A percentile compares a stretch with the other conserved stretches of the same genome.
Evolutionary conservation across 2,888 invertebrate species (phyloP).

Genomic region (Biston betularia): DNA sequence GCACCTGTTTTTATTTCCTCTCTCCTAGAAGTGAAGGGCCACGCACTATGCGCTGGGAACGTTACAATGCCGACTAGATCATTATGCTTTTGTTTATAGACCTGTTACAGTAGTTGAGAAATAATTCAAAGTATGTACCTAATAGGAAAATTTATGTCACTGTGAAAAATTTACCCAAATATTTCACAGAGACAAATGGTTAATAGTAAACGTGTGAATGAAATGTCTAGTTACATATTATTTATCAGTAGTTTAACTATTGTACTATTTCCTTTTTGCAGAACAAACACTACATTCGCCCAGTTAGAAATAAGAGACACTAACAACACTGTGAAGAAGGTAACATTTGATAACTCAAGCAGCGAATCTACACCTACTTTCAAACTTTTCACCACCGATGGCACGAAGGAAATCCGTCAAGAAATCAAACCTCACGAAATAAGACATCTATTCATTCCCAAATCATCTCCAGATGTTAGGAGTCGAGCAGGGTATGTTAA

Average conservation of each 20-base stretch:
- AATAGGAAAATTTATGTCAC: constrained; percentile 5
- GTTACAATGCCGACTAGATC: constrained; percentile 39
- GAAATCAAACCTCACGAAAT: constrained; percentile 80
- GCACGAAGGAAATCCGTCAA: constrained; percentile 71
- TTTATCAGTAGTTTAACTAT: constrained; percentile 10
- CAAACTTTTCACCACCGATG: constrained; percentile 72
- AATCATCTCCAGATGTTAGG: constrained; percentile 71
- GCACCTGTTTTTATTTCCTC: constrained; percentile 25
- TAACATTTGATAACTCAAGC: constrained; percentile 76
- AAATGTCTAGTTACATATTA: constrained; percentile 1
- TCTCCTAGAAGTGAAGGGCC: constrained; percentile 32
- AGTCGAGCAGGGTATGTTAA: constrained; percentile 76
- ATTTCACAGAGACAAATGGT: background rate
- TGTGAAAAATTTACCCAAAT: constrained; percentile 7
- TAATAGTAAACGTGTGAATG: constrained; percentile 1
- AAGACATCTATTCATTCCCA: constrained; percentile 76
- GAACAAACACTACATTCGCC: constrained; percentile 78
- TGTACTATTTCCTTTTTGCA: constrained; percentile 59
- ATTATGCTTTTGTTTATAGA: constrained; percentile 28
- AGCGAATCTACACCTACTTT: constrained; percentile 69
- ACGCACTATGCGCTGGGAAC: constrained; percentile 29
- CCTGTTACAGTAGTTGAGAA: constrained; percentile 18
- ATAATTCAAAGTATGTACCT: constrained; percentile 17
- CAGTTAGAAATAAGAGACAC: constrained; percentile 77
- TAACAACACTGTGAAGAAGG: constrained; percentile 74